phyloP scores from a whole-genome alignment of 2,797 vertebrate genomes.

The Aplochiton taeniatus region DNA sequence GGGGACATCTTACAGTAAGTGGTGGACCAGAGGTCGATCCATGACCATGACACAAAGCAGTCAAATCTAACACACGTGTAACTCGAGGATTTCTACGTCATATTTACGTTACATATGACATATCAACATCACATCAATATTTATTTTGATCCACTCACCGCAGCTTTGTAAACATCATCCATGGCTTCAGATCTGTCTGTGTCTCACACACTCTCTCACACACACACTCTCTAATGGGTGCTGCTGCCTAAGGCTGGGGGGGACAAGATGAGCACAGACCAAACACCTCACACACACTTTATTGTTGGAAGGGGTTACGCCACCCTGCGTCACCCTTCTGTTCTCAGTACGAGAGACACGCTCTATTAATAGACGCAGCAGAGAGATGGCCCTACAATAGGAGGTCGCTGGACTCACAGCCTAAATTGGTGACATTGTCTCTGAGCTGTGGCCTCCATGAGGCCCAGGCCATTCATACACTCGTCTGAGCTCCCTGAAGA shows the following conservation, averaged over 20 bases:
- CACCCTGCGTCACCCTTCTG: conserved; percentile 54
- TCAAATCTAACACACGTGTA: no score
- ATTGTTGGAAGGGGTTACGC: conserved; percentile 51
- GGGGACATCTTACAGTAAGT: no score
- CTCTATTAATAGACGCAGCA: conserved; percentile 69
- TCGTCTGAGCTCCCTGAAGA: no score
- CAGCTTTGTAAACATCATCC: conserved; percentile 86
- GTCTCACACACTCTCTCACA: conserved; percentile 38
- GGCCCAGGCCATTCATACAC: not conserved
- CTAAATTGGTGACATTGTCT: conserved; percentile 27
- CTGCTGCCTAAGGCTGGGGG: conserved; percentile 37
- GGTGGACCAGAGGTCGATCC: no score
- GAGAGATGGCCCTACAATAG: conserved; percentile 50
- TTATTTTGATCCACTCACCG: conserved; percentile 68
- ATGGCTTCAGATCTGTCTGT: conserved; percentile 63
- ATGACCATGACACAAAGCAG: no score
- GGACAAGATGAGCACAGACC: conserved; percentile 54
- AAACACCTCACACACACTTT: conserved; percentile 58
- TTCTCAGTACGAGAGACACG: conserved; percentile 44
- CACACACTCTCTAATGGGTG: conserved; percentile 36
- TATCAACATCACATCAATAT: not conserved
- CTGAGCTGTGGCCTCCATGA: conserved; percentile 4
- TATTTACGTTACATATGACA: not conserved
- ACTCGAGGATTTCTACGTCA: no score
- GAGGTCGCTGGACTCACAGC: conserved; percentile 20